Conservation (phyloP, 2,797 vertebrate species). For the Coregonus sp. region DNA sequence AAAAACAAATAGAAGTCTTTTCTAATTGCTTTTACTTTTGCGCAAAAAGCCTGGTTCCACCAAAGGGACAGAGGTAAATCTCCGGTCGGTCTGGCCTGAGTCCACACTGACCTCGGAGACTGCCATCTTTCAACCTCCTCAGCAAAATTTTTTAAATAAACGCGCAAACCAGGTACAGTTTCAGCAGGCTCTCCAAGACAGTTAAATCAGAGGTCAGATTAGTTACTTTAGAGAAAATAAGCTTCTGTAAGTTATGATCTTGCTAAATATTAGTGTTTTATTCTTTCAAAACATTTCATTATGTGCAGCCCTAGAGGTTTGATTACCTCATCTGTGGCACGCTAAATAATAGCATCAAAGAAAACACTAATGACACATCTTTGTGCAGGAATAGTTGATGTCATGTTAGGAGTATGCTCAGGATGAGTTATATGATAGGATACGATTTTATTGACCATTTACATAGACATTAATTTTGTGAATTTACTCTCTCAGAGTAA, state of each 20-base stretch:
- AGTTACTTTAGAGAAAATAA: background rate
- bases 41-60: constrained; percentile 32
- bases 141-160: background rate
- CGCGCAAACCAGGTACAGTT: constrained; percentile 18
- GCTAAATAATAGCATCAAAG: background rate
- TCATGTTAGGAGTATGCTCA: background rate
- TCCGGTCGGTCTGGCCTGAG: background rate
- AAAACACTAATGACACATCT: background rate
- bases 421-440: background rate
- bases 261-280: background rate
- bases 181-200: constrained; percentile 29
- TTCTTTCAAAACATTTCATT: background rate
- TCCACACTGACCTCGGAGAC: constrained; percentile 3
- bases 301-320: background rate
- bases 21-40: constrained; percentile 52
- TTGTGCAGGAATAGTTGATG: background rate
- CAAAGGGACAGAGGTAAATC: constrained; percentile 38
- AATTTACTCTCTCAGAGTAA: background rate
- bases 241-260: background rate
- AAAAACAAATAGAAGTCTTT: constrained; percentile 57
- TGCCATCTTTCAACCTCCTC: constrained; percentile 21
- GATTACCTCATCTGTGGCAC: background rate
- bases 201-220: background rate
- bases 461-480: too few species aligned
- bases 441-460: background rate